Evolutionary conservation across 64 coral and sea anemone genomes (phyloP), one percentile per base, ranked within the genome.

Genomic region (Stichodactyla mertensii): DNA sequence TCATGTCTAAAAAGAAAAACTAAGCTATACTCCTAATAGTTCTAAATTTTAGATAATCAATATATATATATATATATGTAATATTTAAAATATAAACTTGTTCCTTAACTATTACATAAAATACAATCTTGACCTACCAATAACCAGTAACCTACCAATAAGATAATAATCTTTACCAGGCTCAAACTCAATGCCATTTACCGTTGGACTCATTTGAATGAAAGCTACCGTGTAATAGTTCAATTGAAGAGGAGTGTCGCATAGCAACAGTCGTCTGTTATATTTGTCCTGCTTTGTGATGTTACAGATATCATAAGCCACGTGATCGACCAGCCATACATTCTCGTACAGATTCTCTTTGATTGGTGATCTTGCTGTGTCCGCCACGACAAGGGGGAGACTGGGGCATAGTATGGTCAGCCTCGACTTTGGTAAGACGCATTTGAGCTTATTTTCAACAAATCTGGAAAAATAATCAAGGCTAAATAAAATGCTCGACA

Each of bases 121-220:
- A n/a, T n/a, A n/a, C n/a, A n/a, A n/a, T n/a, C n/a, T n/a, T n/a
- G n/a, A n/a, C n/a, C n/a, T n/a, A n/a, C n/a, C n/a, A n/a, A n/a
- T n/a, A n/a, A n/a, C n/a, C 59, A 77, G 36, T 45, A 52, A 79
- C 91, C 71, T 71, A 97, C 95, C 95, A 26, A 97, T 93, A 55
- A 97, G 83, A 84, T 93, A 97, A 52, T 97, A 97, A 16, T 93
- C 92, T 55, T 79, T 91, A 83, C 92, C 95, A 9, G 83, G 66
- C 10, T 91, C 54, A 64, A 97, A 97, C 61, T 91, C 74, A 16
- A 86, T 78, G 20, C 86, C 86, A 20, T 14, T 11, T 12, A 58
- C 31, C 0, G 82, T 79, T 11, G 88, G 85, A 23, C 92, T 91
- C 36, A 88, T 91, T 51, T 64, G 79, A 20, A 83, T 69, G 71